Evolutionary conservation across 2,797 vertebrate genomes (phyloP).

Genomic region (Strix occidentalis): DNA sequence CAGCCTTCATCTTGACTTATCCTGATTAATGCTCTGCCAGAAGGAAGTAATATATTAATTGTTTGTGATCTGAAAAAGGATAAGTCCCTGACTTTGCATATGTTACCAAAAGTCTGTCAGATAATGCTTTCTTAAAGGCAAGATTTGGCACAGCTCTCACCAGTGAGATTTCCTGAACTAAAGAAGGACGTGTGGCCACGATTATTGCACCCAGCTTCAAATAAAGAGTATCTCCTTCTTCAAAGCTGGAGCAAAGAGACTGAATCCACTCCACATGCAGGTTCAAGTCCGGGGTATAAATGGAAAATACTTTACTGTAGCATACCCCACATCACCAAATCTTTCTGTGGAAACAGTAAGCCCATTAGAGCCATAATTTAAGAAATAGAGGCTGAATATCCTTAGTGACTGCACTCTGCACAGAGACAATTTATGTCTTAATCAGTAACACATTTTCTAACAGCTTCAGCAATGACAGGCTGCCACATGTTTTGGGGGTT

Average conservation of each 20-base stretch:
- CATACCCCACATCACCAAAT: background rate
- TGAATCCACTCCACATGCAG: background rate
- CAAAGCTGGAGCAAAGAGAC: background rate
- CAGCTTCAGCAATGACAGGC: background rate
- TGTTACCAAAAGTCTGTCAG: conserved; percentile 8
- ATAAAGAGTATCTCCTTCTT: background rate
- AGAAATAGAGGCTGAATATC: background rate
- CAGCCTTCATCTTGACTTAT: background rate
- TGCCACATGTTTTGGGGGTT: background rate
- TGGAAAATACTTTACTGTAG: background rate
- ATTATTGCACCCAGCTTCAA: background rate
- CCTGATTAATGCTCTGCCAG: conserved; percentile 29
- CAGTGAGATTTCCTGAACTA: background rate
- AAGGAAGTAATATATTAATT: conserved; percentile 52
- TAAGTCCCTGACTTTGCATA: conserved; percentile 34
- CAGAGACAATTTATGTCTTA: background rate
- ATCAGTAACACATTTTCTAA: conserved; percentile 18
- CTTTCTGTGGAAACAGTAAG: background rate
- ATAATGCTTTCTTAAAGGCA: background rate
- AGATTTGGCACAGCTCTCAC: background rate
- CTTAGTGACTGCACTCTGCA: background rate
- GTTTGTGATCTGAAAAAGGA: conserved; percentile 7
- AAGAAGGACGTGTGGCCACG: background rate
- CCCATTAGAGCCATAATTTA: background rate
- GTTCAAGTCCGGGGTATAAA: background rate